Conservation (phyloP, 2,113 vertebrate species). For the Cromileptes altivelis region DNA sequence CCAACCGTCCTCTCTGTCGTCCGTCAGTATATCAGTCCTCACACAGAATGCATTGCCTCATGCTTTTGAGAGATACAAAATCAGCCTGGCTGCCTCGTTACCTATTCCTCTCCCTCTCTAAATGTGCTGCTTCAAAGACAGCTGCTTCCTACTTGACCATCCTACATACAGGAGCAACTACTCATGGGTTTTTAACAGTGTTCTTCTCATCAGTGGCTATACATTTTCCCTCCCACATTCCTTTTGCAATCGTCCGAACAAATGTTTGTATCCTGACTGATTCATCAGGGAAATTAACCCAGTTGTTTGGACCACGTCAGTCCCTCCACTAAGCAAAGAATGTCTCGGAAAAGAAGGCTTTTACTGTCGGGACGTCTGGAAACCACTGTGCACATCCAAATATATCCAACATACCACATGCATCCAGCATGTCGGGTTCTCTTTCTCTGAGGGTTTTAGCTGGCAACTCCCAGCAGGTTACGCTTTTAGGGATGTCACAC, state of each 20-base stretch:
- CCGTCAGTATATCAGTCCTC: neutral
- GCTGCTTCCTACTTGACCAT: slow-evolving; percentile 31
- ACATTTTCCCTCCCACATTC: slow-evolving; percentile 38
- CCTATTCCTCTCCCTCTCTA: neutral
- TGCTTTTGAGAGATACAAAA: slow-evolving; percentile 13
- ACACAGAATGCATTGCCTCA: slow-evolving; percentile 8
- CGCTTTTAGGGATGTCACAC: slow-evolving; percentile 6
- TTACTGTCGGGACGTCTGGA: neutral
- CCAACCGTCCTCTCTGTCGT: neutral
- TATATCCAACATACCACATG: neutral
- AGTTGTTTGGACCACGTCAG: neutral
- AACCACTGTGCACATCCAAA: neutral
- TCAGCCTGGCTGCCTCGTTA: slow-evolving; percentile 8
- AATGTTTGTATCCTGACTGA: neutral
- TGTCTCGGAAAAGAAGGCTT: neutral
- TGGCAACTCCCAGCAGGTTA: slow-evolving; percentile 3
- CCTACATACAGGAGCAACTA: slow-evolving; percentile 5
- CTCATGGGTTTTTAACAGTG: slow-evolving; percentile 26
- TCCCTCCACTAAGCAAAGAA: neutral
- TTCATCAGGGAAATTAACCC: neutral
- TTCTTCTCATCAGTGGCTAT: slow-evolving; percentile 22
- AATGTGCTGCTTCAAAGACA: slow-evolving; percentile 30
- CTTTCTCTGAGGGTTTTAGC: neutral
- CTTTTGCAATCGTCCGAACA: neutral
- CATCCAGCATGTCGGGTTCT: neutral